A percentile compares a stretch with the other conserved stretches of the same genome.
Conservation (phyloP, 1,140 invertebrate genomes). For the Ectropis grisescens region DNA sequence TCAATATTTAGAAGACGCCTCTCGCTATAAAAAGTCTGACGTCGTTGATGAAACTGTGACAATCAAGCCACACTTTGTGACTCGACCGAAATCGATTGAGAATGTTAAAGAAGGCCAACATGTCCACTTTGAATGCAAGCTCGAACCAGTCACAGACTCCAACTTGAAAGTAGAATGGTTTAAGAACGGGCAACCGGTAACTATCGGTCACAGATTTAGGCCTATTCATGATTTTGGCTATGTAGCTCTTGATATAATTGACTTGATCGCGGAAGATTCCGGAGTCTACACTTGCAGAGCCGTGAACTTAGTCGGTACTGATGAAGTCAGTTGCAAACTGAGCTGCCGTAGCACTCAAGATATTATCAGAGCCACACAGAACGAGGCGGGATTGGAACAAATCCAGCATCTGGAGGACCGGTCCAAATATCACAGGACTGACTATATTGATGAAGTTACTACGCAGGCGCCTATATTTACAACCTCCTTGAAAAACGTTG, state of each 20-base stretch:
- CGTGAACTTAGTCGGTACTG: slow-evolving; percentile 87
- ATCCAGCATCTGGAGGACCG: slow-evolving; percentile 90
- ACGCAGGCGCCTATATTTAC: slow-evolving; percentile 93
- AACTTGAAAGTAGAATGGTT: slow-evolving; percentile 96
- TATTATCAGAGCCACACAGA: slow-evolving; percentile 87
- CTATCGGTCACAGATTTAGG: slow-evolving; percentile 90
- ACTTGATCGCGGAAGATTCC: slow-evolving; percentile 92
- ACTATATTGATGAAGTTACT: slow-evolving; percentile 84
- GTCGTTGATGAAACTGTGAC: slow-evolving; percentile 87
- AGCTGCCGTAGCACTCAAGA: slow-evolving; percentile 81
- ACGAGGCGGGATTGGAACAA: slow-evolving; percentile 87
- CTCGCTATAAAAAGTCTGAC: slow-evolving; percentile 86
- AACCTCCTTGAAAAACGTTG: slow-evolving; percentile 88
- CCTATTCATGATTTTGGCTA: slow-evolving; percentile 97
- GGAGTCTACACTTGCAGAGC: slow-evolving; percentile 95
- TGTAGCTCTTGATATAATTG: slow-evolving; percentile 92
- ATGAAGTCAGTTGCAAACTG: slow-evolving; percentile 84
- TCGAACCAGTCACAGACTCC: slow-evolving; percentile 95
- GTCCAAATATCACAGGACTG: slow-evolving; percentile 80
- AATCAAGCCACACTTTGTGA: slow-evolving; percentile 86
- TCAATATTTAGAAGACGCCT: slow-evolving; percentile 90
- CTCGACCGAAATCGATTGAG: slow-evolving; percentile 87
- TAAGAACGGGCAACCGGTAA: slow-evolving; percentile 90
- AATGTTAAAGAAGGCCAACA: slow-evolving; percentile 91
- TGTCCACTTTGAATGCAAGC: slow-evolving; percentile 97